A percentile compares a stretch with the other conserved stretches of the same genome.
These are phyloP conservation scores for Poecile atricapillus DNA, from an alignment of 2,113 vertebrate genomes.

Conservation along the genomic window DNA sequence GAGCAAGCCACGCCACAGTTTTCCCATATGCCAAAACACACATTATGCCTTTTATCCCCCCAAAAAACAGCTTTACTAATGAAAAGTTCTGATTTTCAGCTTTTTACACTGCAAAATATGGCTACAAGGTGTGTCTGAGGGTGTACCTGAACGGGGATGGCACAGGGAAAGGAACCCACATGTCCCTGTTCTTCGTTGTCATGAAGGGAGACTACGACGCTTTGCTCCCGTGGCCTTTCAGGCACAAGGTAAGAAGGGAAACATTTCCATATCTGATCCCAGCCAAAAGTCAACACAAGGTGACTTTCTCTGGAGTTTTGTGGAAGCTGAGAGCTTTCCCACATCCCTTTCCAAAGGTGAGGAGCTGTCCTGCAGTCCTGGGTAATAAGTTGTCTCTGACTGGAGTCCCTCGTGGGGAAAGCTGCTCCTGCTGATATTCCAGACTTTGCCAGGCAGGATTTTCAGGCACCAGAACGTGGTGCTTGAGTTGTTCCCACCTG, in stretches of 20 bases:
- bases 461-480: not conserved
- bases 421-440: not conserved
- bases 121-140: constrained; percentile 83
- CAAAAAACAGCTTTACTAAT: not conserved
- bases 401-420: not conserved
- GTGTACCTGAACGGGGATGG: constrained; percentile 85
- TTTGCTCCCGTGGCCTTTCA: constrained; percentile 83
- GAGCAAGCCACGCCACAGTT: not conserved
- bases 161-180: constrained; percentile 76
- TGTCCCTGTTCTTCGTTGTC: constrained; percentile 85
- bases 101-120: constrained; percentile 83
- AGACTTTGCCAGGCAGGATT: not conserved
- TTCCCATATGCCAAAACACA: fast-evolving
- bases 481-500: not conserved
- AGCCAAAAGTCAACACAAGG: not conserved
- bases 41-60: fast-evolving
- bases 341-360: not conserved
- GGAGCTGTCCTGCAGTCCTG: not conserved
- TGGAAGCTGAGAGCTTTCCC: not conserved
- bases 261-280: not conserved
- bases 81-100: constrained; percentile 60
- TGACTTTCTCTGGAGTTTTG: not conserved
- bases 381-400: not conserved
- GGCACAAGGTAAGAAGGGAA: constrained; percentile 77
- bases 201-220: constrained; percentile 85